Conservation (phyloP, 2,888 invertebrate species). For the Meloe dianella region DNA sequence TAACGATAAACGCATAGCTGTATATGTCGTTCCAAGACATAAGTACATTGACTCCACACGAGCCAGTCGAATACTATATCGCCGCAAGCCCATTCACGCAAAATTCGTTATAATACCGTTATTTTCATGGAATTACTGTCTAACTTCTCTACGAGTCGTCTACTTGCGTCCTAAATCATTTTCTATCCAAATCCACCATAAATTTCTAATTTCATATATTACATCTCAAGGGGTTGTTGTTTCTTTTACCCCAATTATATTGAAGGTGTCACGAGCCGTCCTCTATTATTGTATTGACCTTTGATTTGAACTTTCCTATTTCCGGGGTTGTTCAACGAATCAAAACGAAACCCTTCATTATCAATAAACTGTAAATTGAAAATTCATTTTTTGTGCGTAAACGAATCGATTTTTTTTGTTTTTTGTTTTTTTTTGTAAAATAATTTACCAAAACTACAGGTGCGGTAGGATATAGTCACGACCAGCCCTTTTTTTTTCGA, state of each 20-base stretch:
- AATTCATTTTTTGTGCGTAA: too few relatives aligned
- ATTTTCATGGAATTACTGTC: not conserved
- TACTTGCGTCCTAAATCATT: too few relatives aligned
- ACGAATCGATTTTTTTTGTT: too few relatives aligned
- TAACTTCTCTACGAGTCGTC: too few relatives aligned
- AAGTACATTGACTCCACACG: not conserved
- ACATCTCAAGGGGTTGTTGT: not conserved
- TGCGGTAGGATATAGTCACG: not conserved
- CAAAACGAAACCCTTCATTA: not conserved
- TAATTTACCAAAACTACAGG: not conserved
- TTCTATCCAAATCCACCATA: too few relatives aligned
- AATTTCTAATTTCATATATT: too few relatives aligned
- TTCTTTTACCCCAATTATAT: constrained; percentile 12
- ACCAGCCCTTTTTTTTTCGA: not conserved
- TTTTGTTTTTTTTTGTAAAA: not conserved
- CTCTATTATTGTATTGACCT: constrained; percentile 39
- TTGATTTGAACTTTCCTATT: constrained; percentile 8
- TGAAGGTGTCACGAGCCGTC: constrained; percentile 26
- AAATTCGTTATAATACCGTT: constrained; percentile 2
- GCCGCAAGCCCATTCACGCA: not conserved
- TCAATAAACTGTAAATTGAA: not conserved
- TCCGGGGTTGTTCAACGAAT: not conserved
- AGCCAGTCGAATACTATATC: not conserved
- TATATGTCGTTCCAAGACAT: not conserved
- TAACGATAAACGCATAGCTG: not conserved